phyloP scores from a whole-genome alignment of 2,888 invertebrate species.

The Thera britannica region DNA sequence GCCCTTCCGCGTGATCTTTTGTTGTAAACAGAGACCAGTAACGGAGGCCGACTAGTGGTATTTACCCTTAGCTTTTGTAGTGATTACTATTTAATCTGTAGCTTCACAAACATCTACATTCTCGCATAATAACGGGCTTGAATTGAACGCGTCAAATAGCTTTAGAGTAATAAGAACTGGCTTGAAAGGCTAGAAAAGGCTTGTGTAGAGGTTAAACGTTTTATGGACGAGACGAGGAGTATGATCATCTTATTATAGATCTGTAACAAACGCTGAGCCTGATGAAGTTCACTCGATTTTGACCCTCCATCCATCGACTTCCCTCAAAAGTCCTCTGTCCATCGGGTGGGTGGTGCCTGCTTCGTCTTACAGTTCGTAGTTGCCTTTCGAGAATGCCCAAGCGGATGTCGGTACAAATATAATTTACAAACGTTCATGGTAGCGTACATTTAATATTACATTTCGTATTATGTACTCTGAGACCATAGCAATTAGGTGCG shows the following conservation, averaged over 20 bases:
- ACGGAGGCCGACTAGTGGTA: conserved; percentile 74
- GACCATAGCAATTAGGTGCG: conserved; percentile 32
- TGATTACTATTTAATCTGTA: conserved; percentile 16
- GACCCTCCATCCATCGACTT: no score
- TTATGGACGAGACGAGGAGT: background rate
- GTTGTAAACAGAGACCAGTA: conserved; percentile 45
- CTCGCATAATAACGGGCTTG: conserved; percentile 49
- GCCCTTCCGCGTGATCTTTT: conserved; percentile 63
- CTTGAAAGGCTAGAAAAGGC: no score
- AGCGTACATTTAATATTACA: background rate
- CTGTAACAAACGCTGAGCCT: no score
- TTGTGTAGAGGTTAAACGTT: background rate
- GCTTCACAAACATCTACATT: conserved; percentile 49
- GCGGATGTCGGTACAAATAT: no score
- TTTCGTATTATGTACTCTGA: conserved; percentile 3
- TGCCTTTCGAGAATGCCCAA: no score
- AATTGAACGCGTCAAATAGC: conserved; percentile 25
- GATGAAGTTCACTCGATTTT: no score
- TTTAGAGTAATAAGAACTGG: conserved; percentile 5
- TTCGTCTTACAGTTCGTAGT: no score
- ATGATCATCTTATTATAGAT: background rate
- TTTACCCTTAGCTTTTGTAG: conserved; percentile 53
- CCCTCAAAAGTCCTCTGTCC: no score
- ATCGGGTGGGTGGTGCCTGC: no score
- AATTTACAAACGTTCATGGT: background rate